Percentiles rank a stretch among this genome's conserved stretches.
Conservation (phyloP, 2,888 invertebrate genomes). For the Copidosoma aretas region DNA sequence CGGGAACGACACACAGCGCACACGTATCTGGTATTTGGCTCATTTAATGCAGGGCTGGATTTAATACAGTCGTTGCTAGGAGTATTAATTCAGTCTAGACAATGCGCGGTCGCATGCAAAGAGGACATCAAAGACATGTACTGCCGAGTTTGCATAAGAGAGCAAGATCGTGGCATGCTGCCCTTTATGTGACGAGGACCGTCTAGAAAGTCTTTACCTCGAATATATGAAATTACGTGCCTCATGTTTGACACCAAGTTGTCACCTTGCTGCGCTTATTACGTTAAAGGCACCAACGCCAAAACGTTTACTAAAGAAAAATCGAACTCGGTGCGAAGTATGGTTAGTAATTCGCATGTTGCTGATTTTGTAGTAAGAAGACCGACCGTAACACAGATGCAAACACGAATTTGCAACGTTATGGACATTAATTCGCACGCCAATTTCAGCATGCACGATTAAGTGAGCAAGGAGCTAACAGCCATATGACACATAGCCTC, state of each 20-base stretch:
- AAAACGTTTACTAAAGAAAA: not conserved
- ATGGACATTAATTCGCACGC: not conserved
- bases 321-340: not conserved
- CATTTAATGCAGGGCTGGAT: not conserved
- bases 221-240: slow-evolving; percentile 15
- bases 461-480: not conserved
- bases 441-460: slow-evolving; percentile 3
- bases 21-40: not conserved
- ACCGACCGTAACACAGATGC: not conserved
- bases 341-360: not conserved
- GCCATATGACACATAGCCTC: not conserved
- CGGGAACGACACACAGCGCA: not conserved
- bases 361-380: not conserved
- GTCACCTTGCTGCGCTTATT: slow-evolving; percentile 9
- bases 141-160: not conserved
- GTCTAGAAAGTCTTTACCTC: not conserved
- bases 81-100: slow-evolving; percentile 39
- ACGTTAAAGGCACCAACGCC: slow-evolving; percentile 17
- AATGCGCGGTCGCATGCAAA: slow-evolving; percentile 25
- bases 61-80: not conserved
- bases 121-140: slow-evolving; percentile 12
- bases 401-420: not conserved
- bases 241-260: slow-evolving; percentile 12
- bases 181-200: not conserved
- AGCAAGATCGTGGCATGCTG: not conserved